Base-by-base conservation (phyloP, 2,797 vertebrate genomes). In the Aplochiton taeniatus region DNA sequence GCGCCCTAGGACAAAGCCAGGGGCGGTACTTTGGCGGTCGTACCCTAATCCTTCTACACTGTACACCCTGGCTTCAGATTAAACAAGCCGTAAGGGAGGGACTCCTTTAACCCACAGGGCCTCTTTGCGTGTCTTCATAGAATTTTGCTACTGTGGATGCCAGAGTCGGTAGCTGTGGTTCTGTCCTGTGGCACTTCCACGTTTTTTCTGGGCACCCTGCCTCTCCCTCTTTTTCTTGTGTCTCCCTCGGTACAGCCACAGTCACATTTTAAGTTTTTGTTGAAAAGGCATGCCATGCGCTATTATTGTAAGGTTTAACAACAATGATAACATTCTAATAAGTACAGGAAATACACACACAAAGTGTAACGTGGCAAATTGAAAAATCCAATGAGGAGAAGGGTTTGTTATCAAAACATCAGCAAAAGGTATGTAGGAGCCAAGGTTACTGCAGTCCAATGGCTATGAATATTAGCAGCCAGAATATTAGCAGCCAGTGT, bases 1-100 rank as follows among this genome's bases (percentile, higher is more conserved):
- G 77, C 74, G 78, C 79, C 77, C 76, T 56, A 61, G 77, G 85
- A 89, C 80, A 85, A 84, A 87, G 86, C 78, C 85, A 73, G 81
- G 60, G 45, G 69, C 61, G 73, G 83, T 80, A 45, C 20, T 48
- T n/a, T 59, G 20, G 48, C 44, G 53, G 31, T 71, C 46, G 72
- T 78, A 70, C 73, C 76, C 83, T 83, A 75, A 90, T 88, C 71
- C 77, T 73, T 73, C 74, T 3, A 52, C 76, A 83, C 83, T 66
- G 80, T 60, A 58, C 61, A 72, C 69, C 65, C 76, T 87, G 82
- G 81, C 84, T 82, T 50, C 13, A 53, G 74, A 76, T 86, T 82
- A 71, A 89, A 88, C 45, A 62, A 46, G 79, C 85, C 83, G 73
- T 83, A 85, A 80, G 69, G 53, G 58, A 59, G 57, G 64, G 45